These are phyloP conservation scores for Atherinomorus stipes DNA, from an alignment of 2,113 vertebrate species.

Conservation along the genomic window DNA sequence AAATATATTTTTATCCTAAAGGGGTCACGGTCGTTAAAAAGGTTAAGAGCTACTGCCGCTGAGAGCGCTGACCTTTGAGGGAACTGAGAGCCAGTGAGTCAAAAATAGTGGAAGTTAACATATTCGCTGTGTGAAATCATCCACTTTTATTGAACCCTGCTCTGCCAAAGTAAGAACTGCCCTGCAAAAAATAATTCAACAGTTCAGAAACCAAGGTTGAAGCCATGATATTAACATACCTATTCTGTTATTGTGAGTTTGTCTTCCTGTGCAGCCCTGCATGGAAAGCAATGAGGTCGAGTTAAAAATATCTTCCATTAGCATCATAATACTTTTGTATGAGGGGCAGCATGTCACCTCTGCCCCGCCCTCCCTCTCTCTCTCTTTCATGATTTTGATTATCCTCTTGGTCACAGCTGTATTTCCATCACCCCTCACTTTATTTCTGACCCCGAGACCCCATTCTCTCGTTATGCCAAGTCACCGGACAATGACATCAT, in stretches of 20 bases:
- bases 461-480: constrained; percentile 11
- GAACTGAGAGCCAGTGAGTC: constrained; percentile 1
- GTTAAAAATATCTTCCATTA: constrained; percentile 14
- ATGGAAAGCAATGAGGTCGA: neutral
- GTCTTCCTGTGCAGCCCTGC: neutral
- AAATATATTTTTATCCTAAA: constrained; percentile 19
- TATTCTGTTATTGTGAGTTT: neutral
- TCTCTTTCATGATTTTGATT: constrained; percentile 20
- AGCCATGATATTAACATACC: neutral
- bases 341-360: neutral
- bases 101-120: constrained; percentile 11
- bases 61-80: constrained; percentile 3
- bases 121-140: neutral
- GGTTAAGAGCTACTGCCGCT: neutral
- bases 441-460: constrained; percentile 21
- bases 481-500: constrained; percentile 58
- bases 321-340: neutral
- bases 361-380: neutral
- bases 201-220: neutral
- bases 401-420: constrained; percentile 8
- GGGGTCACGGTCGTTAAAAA: constrained; percentile 10
- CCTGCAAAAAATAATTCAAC: neutral
- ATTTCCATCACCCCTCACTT: constrained; percentile 18
- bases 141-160: neutral
- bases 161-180: neutral